phyloP scores from a whole-genome alignment of 2,113 vertebrate species.

The Agapornis roseicollis region DNA sequence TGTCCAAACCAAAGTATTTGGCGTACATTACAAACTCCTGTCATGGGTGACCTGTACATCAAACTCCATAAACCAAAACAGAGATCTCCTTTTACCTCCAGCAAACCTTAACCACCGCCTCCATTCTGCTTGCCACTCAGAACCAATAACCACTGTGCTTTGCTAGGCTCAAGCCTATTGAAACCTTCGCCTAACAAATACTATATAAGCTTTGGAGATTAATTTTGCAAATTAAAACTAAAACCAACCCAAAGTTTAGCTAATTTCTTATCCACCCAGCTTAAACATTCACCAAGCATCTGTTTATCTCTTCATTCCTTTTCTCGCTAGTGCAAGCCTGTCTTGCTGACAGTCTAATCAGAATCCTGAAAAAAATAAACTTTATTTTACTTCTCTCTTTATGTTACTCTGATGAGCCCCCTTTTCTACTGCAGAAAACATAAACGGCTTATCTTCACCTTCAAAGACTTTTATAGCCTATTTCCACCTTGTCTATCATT shows the following conservation, averaged over 20 bases:
- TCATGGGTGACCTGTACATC: neutral
- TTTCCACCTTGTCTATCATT: neutral
- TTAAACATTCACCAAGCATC: neutral
- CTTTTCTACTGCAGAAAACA: conserved; percentile 34
- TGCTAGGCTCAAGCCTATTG: neutral
- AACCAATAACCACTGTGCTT: neutral
- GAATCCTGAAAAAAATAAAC: neutral
- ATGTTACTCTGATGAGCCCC: neutral
- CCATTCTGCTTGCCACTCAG: neutral
- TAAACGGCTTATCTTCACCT: conserved; percentile 34
- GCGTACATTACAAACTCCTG: neutral
- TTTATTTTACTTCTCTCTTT: neutral
- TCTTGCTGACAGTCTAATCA: neutral
- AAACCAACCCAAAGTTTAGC: neutral
- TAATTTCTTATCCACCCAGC: neutral
- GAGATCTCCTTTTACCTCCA: neutral
- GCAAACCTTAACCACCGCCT: neutral
- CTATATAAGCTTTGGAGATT: neutral
- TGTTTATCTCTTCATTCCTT: neutral
- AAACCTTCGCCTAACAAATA: neutral
- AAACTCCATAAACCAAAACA: neutral
- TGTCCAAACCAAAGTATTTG: neutral
- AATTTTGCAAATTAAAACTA: neutral
- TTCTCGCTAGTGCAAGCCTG: neutral
- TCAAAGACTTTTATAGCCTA: neutral